Evolutionary conservation across 2,113 vertebrate genomes (phyloP), one percentile per base, ranked within the genome.

Genomic region (Channa argus): DNA sequence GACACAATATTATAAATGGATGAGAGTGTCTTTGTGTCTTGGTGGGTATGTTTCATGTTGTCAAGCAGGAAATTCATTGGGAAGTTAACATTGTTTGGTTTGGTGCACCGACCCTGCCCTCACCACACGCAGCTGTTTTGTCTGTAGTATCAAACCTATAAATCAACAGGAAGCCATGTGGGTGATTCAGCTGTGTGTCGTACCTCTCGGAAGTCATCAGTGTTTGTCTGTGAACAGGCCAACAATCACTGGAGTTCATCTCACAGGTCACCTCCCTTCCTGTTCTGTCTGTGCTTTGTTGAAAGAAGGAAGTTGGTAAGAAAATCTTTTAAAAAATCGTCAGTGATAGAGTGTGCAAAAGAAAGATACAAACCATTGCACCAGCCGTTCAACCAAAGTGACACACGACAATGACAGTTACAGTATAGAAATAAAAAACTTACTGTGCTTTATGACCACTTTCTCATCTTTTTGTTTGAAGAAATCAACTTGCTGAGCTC

Each of bases 251-350:
- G 4, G 61, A 43, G 33, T 70, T 80, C 52, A 76, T 86, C 79
- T 75, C n/a, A 34, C 63, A 44, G 47, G 80, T 84, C 59, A 33
- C 72, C 84, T 82, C 84, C 88, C 80, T 78, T 91, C 89, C 88
- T 89, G 70, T 62, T 72, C 53, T 84, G 74, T 77, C 54, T 70
- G 53, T 50, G 60, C 56, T 84, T 55, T 67, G 56, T 78, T 8
- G 24, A 50, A 78, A 74, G 10, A 56, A 45, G 61, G 63, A 71
- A 66, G 62, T 75, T 73, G 63, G 14, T 50, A 8, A 14, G 45
- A 64, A 36, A 78, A 39, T 56, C 46, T 39, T 74, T 51, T 71
- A 11, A 82, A 75, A 75, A 56, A 74, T 78, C 54, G 66, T 46
- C 67, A 66, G 38, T 14, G 8, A 6, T 5, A 44, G 50, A 52